These are phyloP conservation scores for Bolinopsis microptera DNA, from an alignment of 37 sponge, comb jelly and placozoan genomes.

Conservation along the genomic window DNA sequence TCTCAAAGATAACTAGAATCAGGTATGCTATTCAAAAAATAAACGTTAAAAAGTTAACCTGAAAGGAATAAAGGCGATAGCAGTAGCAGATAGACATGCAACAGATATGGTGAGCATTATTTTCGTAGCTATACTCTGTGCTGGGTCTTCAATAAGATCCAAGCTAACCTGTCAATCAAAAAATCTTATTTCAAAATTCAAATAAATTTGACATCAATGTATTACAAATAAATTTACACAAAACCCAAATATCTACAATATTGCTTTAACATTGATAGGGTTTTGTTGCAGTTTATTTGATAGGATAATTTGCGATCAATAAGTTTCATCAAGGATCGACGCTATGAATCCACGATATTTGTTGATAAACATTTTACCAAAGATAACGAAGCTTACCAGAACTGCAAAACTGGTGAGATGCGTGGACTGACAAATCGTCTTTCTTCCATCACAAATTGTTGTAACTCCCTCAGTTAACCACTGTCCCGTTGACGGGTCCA, in stretches of 20 bases:
- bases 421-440: slow-evolving; percentile 6
- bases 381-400: slow-evolving; percentile 54
- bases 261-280: too few relatives aligned
- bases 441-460: not conserved
- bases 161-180: slow-evolving; percentile 45
- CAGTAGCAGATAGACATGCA: not conserved
- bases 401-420: slow-evolving; percentile 63
- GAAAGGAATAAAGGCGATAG: not conserved
- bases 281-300: not conserved
- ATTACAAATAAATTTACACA: too few relatives aligned
- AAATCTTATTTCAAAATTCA: too few relatives aligned
- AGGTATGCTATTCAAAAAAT: too few relatives aligned
- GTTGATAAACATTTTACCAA: too few relatives aligned
- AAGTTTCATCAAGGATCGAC: too few relatives aligned
- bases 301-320: too few relatives aligned
- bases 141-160: not conserved
- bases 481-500: slow-evolving; percentile 1
- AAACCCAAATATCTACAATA: too few relatives aligned
- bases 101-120: not conserved
- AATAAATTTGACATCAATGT: too few relatives aligned
- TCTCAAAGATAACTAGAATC: too few relatives aligned
- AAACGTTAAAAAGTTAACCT: too few relatives aligned
- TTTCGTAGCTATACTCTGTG: not conserved
- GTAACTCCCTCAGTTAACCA: not conserved
- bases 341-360: too few relatives aligned